Conservation (phyloP, 2,113 vertebrate genomes). For the Merops nubicus region DNA sequence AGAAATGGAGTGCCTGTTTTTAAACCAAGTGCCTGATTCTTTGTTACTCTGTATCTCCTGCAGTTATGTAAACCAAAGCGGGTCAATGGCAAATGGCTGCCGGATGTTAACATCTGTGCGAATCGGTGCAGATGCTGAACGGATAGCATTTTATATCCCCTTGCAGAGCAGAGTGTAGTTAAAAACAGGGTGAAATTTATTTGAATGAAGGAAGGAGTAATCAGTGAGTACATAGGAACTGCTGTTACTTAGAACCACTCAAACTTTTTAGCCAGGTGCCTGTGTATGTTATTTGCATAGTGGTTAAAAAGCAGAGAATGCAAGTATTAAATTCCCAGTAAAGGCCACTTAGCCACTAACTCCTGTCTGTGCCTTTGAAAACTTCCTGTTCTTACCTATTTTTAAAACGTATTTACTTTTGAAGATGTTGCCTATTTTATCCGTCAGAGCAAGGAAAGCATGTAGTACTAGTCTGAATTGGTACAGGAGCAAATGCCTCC, state of each 20-base stretch:
- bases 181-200: neutral
- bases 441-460: neutral
- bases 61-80: neutral
- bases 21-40: neutral
- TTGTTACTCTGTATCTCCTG: neutral
- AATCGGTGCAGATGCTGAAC: neutral
- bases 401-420: neutral
- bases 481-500: slow-evolving; percentile 6
- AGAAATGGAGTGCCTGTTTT: slow-evolving; percentile 30
- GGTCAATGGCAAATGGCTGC: neutral
- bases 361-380: neutral
- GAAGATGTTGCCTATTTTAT: neutral
- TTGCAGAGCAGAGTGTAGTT: neutral
- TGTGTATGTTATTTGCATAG: neutral
- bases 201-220: neutral
- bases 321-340: neutral
- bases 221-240: neutral
- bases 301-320: neutral
- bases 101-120: neutral
- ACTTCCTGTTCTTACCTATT: neutral
- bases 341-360: neutral
- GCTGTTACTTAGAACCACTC: neutral
- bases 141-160: neutral
- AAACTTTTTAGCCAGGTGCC: neutral
- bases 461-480: neutral